Percentiles rank a stretch among this genome's conserved stretches.
Conservation (phyloP, 2,113 vertebrate genomes). For the Grus americana region DNA sequence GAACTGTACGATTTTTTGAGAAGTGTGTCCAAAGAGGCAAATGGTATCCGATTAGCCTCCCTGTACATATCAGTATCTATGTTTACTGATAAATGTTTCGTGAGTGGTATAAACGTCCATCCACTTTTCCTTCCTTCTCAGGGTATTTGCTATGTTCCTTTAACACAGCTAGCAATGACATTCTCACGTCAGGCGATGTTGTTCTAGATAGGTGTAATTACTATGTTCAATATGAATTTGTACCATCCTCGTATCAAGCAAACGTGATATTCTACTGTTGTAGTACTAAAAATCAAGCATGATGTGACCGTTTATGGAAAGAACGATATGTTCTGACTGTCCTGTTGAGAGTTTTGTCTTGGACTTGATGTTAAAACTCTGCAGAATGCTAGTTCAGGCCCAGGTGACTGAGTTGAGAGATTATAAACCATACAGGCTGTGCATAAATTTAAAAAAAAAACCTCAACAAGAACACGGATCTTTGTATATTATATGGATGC, state of each 20-base stretch:
- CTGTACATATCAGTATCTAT: background rate
- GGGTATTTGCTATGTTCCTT: background rate
- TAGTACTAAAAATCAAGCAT: background rate
- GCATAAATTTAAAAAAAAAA: background rate
- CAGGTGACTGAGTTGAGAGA: background rate
- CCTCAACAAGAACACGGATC: background rate
- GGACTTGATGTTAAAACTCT: background rate
- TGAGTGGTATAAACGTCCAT: background rate
- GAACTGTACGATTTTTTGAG: background rate
- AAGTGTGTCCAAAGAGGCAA: background rate
- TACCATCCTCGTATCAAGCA: background rate
- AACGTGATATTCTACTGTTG: background rate
- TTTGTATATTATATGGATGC: background rate
- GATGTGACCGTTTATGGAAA: background rate
- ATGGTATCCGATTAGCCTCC: background rate
- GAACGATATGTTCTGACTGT: background rate
- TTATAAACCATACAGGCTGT: background rate
- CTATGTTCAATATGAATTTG: background rate
- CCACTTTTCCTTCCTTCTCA: background rate
- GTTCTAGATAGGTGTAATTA: background rate
- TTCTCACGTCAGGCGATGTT: background rate
- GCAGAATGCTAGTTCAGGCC: background rate
- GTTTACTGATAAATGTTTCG: background rate
- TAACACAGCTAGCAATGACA: background rate
- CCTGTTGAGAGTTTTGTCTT: background rate